Conservation (phyloP, 2,113 vertebrate species). For the Chlorodrepanis virens region DNA sequence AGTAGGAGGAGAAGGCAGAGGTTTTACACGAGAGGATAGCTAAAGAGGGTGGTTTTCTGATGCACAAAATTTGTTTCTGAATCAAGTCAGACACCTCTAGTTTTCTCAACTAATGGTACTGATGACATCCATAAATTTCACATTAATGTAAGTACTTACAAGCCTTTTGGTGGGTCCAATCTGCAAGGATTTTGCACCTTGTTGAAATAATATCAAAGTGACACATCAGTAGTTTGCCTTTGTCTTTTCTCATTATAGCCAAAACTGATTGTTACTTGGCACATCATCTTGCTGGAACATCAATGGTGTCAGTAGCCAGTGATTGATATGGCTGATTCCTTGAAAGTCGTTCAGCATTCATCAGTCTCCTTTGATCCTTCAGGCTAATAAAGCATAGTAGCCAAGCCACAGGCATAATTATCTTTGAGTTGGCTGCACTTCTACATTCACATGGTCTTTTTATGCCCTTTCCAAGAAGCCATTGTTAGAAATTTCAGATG, state of each 20-base stretch:
- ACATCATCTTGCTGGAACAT: neutral
- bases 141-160: neutral
- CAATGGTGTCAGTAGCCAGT: neutral
- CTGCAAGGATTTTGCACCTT: neutral
- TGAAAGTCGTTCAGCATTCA: slow-evolving; percentile 5
- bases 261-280: neutral
- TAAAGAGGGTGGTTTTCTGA: neutral
- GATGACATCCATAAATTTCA: neutral
- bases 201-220: neutral
- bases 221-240: neutral
- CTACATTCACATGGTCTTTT: neutral
- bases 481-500: neutral
- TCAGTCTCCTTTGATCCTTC: neutral
- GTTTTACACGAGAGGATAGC: neutral
- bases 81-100: neutral
- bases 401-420: slow-evolving; percentile 11
- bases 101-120: neutral
- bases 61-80: neutral
- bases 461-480: neutral
- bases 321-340: neutral
- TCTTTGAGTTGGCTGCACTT: neutral
- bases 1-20: neutral
- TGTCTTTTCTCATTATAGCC: neutral
- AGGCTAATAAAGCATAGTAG: neutral
- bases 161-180: neutral